Conservation (phyloP, 2,113 vertebrate species). For the Chaetorhynchus papuensis region DNA sequence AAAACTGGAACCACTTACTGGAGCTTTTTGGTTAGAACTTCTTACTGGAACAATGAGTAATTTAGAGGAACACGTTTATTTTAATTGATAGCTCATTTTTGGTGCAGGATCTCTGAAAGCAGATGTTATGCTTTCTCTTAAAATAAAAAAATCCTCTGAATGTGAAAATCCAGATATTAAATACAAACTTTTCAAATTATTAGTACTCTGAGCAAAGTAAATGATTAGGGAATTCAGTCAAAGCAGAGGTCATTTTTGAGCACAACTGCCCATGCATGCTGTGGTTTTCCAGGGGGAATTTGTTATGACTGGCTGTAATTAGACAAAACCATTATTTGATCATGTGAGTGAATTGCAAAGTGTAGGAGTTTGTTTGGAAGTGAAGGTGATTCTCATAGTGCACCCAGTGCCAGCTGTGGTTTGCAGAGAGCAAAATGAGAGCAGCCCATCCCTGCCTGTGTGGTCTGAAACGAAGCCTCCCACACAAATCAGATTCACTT, state of each 20-base stretch:
- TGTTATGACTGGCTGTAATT: neutral
- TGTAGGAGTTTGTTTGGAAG: neutral
- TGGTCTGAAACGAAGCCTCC: neutral
- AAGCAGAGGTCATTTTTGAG: neutral
- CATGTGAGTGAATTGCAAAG: neutral
- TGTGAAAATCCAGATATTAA: neutral
- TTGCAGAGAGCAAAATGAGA: neutral
- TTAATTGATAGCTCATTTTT: neutral
- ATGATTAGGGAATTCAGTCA: neutral
- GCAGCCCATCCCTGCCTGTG: neutral
- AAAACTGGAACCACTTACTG: neutral
- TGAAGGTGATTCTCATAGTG: neutral
- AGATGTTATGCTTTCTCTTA: neutral
- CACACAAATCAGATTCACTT: neutral
- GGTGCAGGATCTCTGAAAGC: neutral
- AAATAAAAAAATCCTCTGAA: neutral
- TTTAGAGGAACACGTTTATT: neutral
- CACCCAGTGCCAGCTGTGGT: neutral
- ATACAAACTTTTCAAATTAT: neutral
- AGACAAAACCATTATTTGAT: neutral
- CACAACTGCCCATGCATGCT: fast-evolving
- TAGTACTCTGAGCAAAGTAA: neutral
- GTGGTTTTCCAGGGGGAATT: neutral
- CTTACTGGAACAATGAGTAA: neutral
- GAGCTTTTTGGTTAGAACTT: neutral